phyloP scores from a whole-genome alignment of 2,888 invertebrate species.

The Yponomeuta malinellus region DNA sequence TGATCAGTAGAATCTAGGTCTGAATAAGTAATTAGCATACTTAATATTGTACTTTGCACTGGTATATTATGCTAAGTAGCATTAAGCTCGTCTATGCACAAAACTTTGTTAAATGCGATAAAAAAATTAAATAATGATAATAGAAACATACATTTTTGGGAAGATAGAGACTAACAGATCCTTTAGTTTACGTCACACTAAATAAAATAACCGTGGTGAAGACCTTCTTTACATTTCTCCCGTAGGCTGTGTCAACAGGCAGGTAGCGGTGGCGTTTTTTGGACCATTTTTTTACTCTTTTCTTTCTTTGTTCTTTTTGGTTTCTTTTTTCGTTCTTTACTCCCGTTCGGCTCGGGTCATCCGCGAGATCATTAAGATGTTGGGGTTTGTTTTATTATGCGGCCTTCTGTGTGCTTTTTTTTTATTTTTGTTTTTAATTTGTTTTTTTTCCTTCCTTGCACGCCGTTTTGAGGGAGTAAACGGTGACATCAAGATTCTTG shows the following conservation, averaged over 20 bases:
- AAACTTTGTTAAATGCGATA: too few relatives aligned
- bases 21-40: too few relatives aligned
- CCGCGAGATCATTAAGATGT: slow-evolving; percentile 16
- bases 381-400: slow-evolving; percentile 7
- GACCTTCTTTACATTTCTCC: not conserved
- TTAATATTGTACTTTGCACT: too few relatives aligned
- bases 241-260: slow-evolving; percentile 43
- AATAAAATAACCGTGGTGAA: not conserved
- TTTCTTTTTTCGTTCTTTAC: slow-evolving; percentile 19
- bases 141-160: too few relatives aligned
- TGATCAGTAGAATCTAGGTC: too few relatives aligned
- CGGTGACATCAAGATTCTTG: too few relatives aligned
- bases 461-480: too few relatives aligned
- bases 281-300: slow-evolving; percentile 33
- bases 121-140: too few relatives aligned
- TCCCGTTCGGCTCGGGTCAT: slow-evolving; percentile 17
- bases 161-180: too few relatives aligned
- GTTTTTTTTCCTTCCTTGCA: not conserved
- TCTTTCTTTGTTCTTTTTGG: slow-evolving; percentile 18
- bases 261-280: slow-evolving; percentile 29
- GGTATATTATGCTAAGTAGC: too few relatives aligned
- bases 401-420: not conserved
- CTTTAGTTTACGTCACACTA: too few relatives aligned
- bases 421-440: not conserved
- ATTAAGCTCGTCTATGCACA: too few relatives aligned